Evolutionary conservation across 2,888 invertebrate genomes (phyloP).

Genomic region (Balanococcus diminutus): DNA sequence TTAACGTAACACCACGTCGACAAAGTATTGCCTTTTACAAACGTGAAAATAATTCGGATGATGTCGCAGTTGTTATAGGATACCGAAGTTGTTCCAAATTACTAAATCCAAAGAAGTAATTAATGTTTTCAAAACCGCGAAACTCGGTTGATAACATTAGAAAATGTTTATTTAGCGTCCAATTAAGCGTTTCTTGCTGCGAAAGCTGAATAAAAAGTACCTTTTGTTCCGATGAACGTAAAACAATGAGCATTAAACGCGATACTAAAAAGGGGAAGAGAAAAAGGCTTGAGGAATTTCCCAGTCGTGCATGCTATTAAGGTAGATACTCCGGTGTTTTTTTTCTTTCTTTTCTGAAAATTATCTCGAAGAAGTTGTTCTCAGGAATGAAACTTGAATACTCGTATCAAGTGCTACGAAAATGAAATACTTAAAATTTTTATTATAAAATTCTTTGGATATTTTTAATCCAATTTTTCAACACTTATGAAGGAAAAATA

Average conservation of each 20-base stretch:
- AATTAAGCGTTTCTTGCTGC: conserved; percentile 16
- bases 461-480: not conserved
- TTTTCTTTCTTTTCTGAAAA: not conserved
- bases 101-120: conserved; percentile 25
- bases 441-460: not conserved
- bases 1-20: conserved; percentile 7
- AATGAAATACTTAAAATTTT: not conserved
- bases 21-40: not conserved
- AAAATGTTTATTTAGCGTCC: conserved; percentile 32
- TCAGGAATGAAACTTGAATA: not conserved
- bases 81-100: conserved; percentile 26
- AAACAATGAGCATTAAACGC: conserved; percentile 13
- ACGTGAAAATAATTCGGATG: conserved; percentile 19
- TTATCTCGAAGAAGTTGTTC: not conserved
- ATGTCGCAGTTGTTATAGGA: conserved; percentile 12
- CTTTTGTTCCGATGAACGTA: conserved; percentile 4
- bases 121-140: conserved; percentile 22
- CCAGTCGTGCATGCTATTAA: not conserved
- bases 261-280: not conserved
- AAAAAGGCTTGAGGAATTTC: not conserved
- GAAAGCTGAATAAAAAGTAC: conserved; percentile 25
- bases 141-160: conserved; percentile 32
- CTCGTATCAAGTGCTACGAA: not conserved
- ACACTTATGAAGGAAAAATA: no score
- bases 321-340: not conserved